These are phyloP conservation scores for Hyperoplus immaculatus DNA, from an alignment of 2,797 vertebrate genomes.

Conservation along the genomic window DNA sequence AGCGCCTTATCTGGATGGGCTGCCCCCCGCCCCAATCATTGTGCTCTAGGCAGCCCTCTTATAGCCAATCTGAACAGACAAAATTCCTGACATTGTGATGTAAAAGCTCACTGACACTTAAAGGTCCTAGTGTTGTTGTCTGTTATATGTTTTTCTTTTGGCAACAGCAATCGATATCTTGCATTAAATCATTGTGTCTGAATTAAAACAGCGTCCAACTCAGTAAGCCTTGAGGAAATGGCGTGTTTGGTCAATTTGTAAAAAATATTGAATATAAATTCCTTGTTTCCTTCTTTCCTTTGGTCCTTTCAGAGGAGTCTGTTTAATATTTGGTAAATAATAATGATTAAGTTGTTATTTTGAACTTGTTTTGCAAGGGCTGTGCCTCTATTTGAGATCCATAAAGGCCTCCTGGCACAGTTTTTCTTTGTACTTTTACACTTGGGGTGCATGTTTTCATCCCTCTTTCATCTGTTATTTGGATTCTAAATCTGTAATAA, in stretches of 20 bases:
- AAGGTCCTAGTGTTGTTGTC: slow-evolving; percentile 32
- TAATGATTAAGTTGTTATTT: slow-evolving; percentile 46
- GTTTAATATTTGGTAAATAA: slow-evolving; percentile 46
- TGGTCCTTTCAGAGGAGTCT: slow-evolving; percentile 19
- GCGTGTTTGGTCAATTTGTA: background rate
- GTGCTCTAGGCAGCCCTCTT: slow-evolving; percentile 56
- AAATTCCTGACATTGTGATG: slow-evolving; percentile 78
- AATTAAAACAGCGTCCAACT: background rate
- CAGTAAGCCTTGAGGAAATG: background rate
- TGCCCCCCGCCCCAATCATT: slow-evolving; percentile 56
- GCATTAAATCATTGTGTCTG: background rate
- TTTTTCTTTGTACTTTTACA: slow-evolving; percentile 60
- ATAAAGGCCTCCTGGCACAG: slow-evolving; percentile 46
- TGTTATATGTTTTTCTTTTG: slow-evolving; percentile 22
- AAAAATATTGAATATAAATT: slow-evolving; percentile 27
- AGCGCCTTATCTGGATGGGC: slow-evolving; percentile 74
- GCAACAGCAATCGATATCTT: slow-evolving; percentile 5
- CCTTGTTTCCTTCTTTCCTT: slow-evolving; percentile 1
- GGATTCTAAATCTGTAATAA: slow-evolving; percentile 65
- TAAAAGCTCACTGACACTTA: slow-evolving; percentile 59
- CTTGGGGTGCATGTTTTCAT: slow-evolving; percentile 50
- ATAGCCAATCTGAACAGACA: slow-evolving; percentile 67
- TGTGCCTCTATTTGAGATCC: slow-evolving; percentile 43
- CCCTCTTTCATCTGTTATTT: slow-evolving; percentile 59
- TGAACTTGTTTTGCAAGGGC: slow-evolving; percentile 57